These are phyloP conservation scores for Prunella himalayana DNA, from an alignment of 2,113 vertebrate species.

Conservation along the genomic window DNA sequence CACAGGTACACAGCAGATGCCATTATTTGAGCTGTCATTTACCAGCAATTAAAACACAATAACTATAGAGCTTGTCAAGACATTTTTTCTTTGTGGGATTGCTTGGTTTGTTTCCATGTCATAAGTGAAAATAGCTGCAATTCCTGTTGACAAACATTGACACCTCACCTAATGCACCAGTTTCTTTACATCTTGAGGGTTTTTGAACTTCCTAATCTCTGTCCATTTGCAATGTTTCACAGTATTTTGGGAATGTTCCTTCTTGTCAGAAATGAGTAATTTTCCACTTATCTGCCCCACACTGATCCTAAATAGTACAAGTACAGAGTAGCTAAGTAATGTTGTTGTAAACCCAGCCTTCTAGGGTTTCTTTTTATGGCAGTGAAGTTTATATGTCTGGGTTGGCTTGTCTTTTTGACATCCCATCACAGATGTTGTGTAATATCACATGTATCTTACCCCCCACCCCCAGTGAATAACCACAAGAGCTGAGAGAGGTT, in stretches of 20 bases:
- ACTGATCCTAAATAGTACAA: neutral
- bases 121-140: neutral
- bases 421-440: neutral
- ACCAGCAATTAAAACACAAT: constrained; percentile 28
- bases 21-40: neutral
- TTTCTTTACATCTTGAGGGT: neutral
- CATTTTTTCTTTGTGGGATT: neutral
- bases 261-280: neutral
- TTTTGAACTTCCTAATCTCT: neutral
- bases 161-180: neutral
- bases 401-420: neutral
- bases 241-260: neutral
- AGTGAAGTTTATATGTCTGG: neutral
- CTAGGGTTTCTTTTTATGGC: neutral
- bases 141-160: neutral
- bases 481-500: neutral
- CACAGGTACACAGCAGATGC: neutral
- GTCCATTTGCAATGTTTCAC: neutral
- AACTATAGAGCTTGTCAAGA: neutral
- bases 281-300: neutral
- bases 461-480: neutral
- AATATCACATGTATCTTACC: neutral
- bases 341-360: neutral
- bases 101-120: neutral
- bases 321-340: neutral